Evolutionary conservation across 2,113 vertebrate species (phyloP), one percentile per base, ranked within the genome.

Genomic region (Potamarius usumacintae): DNA sequence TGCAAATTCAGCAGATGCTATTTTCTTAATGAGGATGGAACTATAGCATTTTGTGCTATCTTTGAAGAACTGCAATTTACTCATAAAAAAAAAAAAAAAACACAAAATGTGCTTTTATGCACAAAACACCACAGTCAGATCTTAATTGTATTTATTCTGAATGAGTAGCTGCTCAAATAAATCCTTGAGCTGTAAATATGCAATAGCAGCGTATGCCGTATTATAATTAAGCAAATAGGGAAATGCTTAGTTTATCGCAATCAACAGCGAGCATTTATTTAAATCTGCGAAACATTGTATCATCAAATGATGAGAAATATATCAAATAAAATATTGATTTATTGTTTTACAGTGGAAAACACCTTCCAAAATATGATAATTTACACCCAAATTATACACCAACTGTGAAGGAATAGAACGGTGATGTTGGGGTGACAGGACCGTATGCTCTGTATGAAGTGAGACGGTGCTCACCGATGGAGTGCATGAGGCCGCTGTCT

Each of bases 401-500:
- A 7, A 50, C 18, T 50, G 22, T 0, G 8, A 10, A 48, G 18
- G 34, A 48, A 11, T 1, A 11, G 71, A 50, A 48, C 17, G 0
- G 18, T 7, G 17, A 48, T 20, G 34, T 9, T 18, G 69, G 17
- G 30, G 14, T 8, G 69, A 71, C 9, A 71, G 67, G 5, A 34
- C 14, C 6, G 17, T 71, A 18, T 71, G 27, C 17, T 12, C 67
- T 17, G 11, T 0, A 6, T 52, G 42, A 77, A 52, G 20, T 6
- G 48, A 77, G 48, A 8, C 0, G 1, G 10, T 79, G 77, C 91
- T 95, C 90, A 99, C 98, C 98, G 88, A 99, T 99, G 5, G 98
- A 99, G 91, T 99, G 98, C 98, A 99, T 99, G 72, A 99, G 97
- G 48, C 98, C 98, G 15, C 98, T 99, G 93, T 99, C 98, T 80